These are phyloP conservation scores for Apus apus DNA, from an alignment of 2,113 vertebrate species.

Conservation along the genomic window DNA sequence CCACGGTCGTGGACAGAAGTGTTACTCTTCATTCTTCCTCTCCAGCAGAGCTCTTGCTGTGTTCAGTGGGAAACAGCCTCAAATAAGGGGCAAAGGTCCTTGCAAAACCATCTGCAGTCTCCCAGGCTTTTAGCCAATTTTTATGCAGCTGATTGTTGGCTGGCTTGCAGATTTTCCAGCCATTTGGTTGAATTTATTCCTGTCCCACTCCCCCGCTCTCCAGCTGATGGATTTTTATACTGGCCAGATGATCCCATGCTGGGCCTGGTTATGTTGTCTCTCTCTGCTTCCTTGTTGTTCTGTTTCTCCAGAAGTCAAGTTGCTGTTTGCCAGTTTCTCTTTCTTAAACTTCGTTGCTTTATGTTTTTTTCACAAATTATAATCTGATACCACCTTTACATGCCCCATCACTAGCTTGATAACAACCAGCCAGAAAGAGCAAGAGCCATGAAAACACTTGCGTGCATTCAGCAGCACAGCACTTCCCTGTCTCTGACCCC, in stretches of 20 bases:
- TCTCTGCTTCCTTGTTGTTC: background rate
- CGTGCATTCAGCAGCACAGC: background rate
- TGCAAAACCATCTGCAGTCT: background rate
- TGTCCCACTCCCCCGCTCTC: background rate
- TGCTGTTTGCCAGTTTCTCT: background rate
- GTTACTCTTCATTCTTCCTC: background rate
- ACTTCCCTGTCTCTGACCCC: background rate
- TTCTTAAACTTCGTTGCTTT: background rate
- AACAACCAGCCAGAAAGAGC: background rate
- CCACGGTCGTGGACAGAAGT: background rate
- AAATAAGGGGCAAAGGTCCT: background rate
- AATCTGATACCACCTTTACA: background rate
- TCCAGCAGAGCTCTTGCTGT: background rate
- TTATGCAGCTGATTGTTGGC: background rate
- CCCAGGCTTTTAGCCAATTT: background rate
- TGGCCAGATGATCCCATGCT: background rate
- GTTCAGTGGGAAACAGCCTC: background rate
- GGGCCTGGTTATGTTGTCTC: background rate
- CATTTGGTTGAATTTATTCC: background rate
- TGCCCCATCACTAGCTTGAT: background rate
- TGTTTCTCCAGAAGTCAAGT: background rate
- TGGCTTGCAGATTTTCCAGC: slow-evolving; percentile 24
- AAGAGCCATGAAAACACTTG: background rate
- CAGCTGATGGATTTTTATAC: background rate
- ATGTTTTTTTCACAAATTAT: background rate